Conservation (phyloP, 2,888 invertebrate genomes). For the Panopea generosa region DNA sequence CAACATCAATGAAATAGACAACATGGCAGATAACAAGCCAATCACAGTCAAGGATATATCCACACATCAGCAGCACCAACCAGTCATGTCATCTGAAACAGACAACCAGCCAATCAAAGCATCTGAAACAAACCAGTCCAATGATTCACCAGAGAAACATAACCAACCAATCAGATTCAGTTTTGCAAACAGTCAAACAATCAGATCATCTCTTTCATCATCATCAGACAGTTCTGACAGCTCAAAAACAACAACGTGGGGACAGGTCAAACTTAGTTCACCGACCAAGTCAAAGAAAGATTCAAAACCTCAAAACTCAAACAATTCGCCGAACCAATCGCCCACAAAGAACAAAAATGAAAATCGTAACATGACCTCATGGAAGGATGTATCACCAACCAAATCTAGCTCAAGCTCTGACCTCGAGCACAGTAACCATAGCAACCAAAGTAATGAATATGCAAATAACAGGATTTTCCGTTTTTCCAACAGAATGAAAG, state of each 20-base stretch:
- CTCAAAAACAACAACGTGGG: constrained; percentile 60
- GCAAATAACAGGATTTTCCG: constrained; percentile 36
- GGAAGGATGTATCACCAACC: constrained; percentile 77
- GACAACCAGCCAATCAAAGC: constrained; percentile 28
- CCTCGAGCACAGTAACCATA: constrained; percentile 40
- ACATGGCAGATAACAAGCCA: constrained; percentile 24
- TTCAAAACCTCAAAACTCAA: constrained; percentile 19
- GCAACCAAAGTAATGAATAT: constrained; percentile 46
- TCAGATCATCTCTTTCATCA: constrained; percentile 54
- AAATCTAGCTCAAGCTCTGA: constrained; percentile 61
- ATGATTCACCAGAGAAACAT: constrained; percentile 22
- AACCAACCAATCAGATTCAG: constrained; percentile 32
- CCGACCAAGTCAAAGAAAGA: constrained; percentile 45
- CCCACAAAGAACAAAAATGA: constrained; percentile 51
- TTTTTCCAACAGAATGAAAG: constrained; percentile 49
- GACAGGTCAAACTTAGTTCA: constrained; percentile 43
- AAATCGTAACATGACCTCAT: constrained; percentile 59
- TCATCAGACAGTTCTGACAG: constrained; percentile 55
- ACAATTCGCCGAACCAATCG: constrained; percentile 44
- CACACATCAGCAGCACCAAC: constrained; percentile 19
- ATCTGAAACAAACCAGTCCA: constrained; percentile 28
- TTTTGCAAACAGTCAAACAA: constrained; percentile 54
- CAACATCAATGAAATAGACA: constrained; percentile 61
- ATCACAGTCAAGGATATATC: not conserved
- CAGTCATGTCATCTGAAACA: constrained; percentile 25